Percentiles rank a stretch among this genome's conserved stretches.
phyloP scores from a whole-genome alignment of 2,113 vertebrate species.

The Oncorhynchus keta region DNA sequence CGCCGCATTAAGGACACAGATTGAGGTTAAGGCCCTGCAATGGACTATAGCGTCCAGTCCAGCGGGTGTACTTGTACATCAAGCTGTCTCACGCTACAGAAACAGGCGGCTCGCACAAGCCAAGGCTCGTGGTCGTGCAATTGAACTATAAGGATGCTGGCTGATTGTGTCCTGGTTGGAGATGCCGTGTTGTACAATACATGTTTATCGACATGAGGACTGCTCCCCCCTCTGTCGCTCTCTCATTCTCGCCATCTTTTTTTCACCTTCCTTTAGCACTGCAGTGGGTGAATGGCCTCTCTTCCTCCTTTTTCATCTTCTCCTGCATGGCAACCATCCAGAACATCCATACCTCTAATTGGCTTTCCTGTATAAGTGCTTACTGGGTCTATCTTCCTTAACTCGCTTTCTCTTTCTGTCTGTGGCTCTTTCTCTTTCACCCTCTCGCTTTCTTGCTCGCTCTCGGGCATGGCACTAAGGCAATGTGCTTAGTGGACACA shows the following conservation, averaged over 20 bases:
- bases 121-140: conserved; percentile 9
- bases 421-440: conserved; percentile 7
- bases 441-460: conserved; percentile 14
- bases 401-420: not conserved
- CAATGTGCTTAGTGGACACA: conserved; percentile 79
- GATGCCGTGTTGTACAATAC: conserved; percentile 33
- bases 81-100: too few species aligned
- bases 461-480: conserved; percentile 78
- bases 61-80: too few species aligned
- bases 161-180: conserved; percentile 44
- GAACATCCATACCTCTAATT: conserved; percentile 90
- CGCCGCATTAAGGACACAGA: too few species aligned
- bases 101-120: too few species aligned
- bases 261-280: conserved; percentile 12
- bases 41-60: too few species aligned
- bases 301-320: not conserved
- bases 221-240: conserved; percentile 1
- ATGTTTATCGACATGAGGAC: too few species aligned
- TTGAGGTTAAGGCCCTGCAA: too few species aligned
- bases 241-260: not conserved
- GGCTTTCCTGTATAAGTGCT: conserved; percentile 82
- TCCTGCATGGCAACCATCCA: conserved; percentile 83
- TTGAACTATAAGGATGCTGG: conserved; percentile 50
- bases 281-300: not conserved
- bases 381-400: conserved; percentile 38